These are phyloP conservation scores for Corythucha ciliata DNA, from an alignment of 2,888 invertebrate genomes.

Conservation along the genomic window DNA sequence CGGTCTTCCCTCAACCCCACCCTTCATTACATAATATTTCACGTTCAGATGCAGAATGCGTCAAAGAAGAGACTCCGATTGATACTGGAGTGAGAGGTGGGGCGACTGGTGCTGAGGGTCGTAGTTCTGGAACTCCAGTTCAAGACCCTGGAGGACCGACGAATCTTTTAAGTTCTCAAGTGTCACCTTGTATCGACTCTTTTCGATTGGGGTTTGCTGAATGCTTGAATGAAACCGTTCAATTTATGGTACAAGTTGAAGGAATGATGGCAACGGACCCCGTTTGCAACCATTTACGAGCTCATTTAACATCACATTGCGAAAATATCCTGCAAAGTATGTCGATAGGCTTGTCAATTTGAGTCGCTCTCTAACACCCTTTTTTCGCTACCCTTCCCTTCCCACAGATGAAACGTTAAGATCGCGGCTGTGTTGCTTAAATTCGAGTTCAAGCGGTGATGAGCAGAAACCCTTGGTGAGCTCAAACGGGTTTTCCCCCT, in stretches of 20 bases:
- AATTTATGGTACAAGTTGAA: conserved; percentile 78
- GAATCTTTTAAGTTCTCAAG: conserved; percentile 11
- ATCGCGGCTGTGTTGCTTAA: conserved; percentile 14
- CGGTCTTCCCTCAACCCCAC: neutral
- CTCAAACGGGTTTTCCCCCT: no score
- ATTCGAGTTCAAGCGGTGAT: conserved; percentile 1
- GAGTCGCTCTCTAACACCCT: neutral
- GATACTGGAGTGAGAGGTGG: no score
- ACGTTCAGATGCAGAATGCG: conserved; percentile 15
- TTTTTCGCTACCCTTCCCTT: neutral
- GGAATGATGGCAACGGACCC: conserved; percentile 71
- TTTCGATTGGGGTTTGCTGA: conserved; percentile 82
- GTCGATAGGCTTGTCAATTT: conserved; percentile 4
- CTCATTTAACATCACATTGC: conserved; percentile 75
- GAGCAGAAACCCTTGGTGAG: conserved; percentile 14
- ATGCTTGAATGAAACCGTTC: conserved; percentile 79
- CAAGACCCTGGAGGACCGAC: conserved; percentile 2
- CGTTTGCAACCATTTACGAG: conserved; percentile 67
- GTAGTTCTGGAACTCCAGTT: conserved; percentile 23
- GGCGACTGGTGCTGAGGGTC: conserved; percentile 14
- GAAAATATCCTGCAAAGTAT: conserved; percentile 50
- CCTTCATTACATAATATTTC: neutral
- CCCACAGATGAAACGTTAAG: conserved; percentile 14
- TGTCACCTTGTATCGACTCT: conserved; percentile 43
- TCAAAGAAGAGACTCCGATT: conserved; percentile 12